These are phyloP conservation scores for Pantherophis vulpinus DNA, from an alignment of 2,797 vertebrate genomes.

Conservation along the genomic window DNA sequence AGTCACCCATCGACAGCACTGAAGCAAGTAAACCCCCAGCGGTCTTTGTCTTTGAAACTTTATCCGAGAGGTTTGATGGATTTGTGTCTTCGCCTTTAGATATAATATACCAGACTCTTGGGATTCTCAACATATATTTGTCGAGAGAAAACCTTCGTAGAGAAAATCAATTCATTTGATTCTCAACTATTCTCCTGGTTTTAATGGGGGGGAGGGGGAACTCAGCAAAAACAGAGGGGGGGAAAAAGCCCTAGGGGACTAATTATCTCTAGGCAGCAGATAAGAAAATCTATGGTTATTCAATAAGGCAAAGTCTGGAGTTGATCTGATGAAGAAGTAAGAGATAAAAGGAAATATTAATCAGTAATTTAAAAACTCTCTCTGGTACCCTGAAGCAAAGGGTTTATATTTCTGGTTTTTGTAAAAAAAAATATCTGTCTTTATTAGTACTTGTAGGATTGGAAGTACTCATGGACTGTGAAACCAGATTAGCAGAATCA, in stretches of 20 bases:
- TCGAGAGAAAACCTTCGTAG: not conserved
- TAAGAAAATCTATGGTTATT: slow-evolving; percentile 23
- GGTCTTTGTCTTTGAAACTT: not conserved
- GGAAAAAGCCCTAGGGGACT: not conserved
- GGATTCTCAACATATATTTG: not conserved
- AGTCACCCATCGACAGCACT: not conserved
- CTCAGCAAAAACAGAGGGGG: not conserved
- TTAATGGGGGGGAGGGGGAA: not conserved
- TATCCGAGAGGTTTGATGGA: not conserved
- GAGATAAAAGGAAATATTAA: slow-evolving; percentile 29
- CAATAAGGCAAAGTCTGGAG: slow-evolving; percentile 22
- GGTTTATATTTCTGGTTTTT: not conserved
- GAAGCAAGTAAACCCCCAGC: not conserved
- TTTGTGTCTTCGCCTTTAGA: not conserved
- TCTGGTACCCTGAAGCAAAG: not conserved
- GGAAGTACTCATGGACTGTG: not conserved
- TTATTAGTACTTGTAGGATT: not conserved
- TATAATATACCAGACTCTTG: not conserved
- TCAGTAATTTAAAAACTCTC: slow-evolving; percentile 15
- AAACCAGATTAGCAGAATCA: not conserved
- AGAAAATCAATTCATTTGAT: not conserved
- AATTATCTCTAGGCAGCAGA: slow-evolving; percentile 10
- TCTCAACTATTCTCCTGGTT: not conserved
- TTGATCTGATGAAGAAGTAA: slow-evolving; percentile 2
- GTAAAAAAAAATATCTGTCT: not conserved